Conservation (phyloP, 2,888 invertebrate genomes). For the Drosophila setosimentum region DNA sequence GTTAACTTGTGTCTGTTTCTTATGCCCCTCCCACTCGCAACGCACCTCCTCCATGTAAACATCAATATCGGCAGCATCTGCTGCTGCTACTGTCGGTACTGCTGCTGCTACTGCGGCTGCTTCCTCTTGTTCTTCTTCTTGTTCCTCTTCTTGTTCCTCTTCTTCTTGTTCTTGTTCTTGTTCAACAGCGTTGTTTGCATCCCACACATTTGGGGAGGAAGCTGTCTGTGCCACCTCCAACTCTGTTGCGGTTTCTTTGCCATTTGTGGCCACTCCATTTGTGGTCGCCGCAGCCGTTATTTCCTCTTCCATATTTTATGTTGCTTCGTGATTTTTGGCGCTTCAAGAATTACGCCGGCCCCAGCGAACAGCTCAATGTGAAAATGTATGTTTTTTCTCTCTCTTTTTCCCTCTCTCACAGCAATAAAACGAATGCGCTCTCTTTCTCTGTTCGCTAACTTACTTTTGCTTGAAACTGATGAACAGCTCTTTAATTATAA, state of each 20-base stretch:
- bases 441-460: neutral
- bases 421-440: slow-evolving; percentile 1
- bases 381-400: slow-evolving; percentile 3
- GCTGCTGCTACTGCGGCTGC: slow-evolving; percentile 23
- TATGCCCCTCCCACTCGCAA: neutral
- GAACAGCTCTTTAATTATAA: neutral
- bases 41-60: slow-evolving; percentile 63
- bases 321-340: slow-evolving; percentile 48
- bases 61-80: slow-evolving; percentile 21
- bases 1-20: slow-evolving; percentile 30
- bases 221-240: neutral
- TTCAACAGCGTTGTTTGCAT: slow-evolving; percentile 20
- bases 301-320: slow-evolving; percentile 57
- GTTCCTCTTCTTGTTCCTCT: slow-evolving; percentile 24
- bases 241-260: slow-evolving; percentile 9
- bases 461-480: neutral
- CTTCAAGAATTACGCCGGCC: slow-evolving; percentile 46
- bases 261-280: slow-evolving; percentile 45
- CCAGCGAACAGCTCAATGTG: slow-evolving; percentile 1
- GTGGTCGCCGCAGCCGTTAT: slow-evolving; percentile 44
- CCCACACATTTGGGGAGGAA: slow-evolving; percentile 20
- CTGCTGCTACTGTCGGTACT: slow-evolving; percentile 8
- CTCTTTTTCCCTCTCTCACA: neutral
- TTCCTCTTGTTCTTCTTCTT: slow-evolving; percentile 3
- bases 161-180: slow-evolving; percentile 17